phyloP scores from a whole-genome alignment of 2,888 invertebrate species.

The Muschampia plurimacula region DNA sequence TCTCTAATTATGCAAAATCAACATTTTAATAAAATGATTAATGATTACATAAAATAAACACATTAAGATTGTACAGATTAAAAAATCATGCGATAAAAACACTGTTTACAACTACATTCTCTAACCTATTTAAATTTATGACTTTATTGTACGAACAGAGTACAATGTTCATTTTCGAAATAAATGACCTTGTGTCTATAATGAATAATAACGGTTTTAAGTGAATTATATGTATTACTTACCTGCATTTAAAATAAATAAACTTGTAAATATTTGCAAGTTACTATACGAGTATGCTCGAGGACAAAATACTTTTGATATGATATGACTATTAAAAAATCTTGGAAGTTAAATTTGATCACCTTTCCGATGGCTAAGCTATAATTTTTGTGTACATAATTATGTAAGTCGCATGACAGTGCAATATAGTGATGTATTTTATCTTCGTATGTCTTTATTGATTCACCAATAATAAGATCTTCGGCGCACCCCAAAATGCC shows the following conservation, averaged over 20 bases:
- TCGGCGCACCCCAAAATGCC: not conserved
- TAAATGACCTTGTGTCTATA: constrained; percentile 33
- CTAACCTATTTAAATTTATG: constrained; percentile 30
- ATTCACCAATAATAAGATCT: not conserved
- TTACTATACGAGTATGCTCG: constrained; percentile 46
- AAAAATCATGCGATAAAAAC: constrained; percentile 27
- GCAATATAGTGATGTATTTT: not conserved
- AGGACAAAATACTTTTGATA: constrained; percentile 12
- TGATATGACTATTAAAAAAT: no score
- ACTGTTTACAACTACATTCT: constrained; percentile 34
- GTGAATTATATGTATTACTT: constrained; percentile 24
- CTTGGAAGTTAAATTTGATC: no score
- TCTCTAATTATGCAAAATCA: constrained; percentile 30
- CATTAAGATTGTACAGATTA: constrained; percentile 26
- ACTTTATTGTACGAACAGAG: constrained; percentile 36
- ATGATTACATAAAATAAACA: constrained; percentile 22
- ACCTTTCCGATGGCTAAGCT: no score
- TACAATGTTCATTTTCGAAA: constrained; percentile 42
- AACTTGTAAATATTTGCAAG: constrained; percentile 50
- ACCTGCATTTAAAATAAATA: constrained; percentile 34
- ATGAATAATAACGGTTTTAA: constrained; percentile 36
- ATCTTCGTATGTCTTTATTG: not conserved
- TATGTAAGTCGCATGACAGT: not conserved
- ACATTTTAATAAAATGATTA: constrained; percentile 33
- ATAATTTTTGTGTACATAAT: not conserved